These are phyloP conservation scores for Hipposideros armiger DNA, from an alignment of 2,113 vertebrate species.

Conservation along the genomic window DNA sequence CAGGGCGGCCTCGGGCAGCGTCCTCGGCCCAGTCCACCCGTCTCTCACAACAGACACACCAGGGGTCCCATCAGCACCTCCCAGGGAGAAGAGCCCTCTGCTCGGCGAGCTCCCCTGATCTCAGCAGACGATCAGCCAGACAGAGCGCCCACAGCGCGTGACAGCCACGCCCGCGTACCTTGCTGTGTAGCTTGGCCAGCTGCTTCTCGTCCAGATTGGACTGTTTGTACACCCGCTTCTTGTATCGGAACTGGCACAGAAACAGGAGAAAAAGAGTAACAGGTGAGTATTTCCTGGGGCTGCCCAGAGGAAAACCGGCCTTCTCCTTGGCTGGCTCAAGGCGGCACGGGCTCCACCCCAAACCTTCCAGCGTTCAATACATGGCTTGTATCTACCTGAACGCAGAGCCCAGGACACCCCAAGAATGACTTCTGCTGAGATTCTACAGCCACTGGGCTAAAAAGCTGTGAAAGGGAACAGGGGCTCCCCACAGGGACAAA, in stretches of 20 bases:
- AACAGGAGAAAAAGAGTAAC: not conserved
- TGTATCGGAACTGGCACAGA: conserved; percentile 95
- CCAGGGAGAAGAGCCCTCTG: not conserved
- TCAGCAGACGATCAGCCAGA: rapidly evolving
- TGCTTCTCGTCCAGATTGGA: conserved; percentile 96
- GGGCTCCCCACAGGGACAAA: too few relatives aligned
- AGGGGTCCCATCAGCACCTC: not conserved
- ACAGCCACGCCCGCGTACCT: conserved; percentile 86
- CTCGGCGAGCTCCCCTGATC: not conserved
- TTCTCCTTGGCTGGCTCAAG: rapidly evolving
- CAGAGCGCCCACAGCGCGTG: rapidly evolving
- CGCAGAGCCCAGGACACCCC: rapidly evolving
- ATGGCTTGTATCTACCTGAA: too few relatives aligned
- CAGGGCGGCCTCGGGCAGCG: too few relatives aligned
- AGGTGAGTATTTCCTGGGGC: rapidly evolving
- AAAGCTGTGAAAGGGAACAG: too few relatives aligned
- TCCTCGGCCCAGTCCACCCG: too few relatives aligned
- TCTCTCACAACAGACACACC: rapidly evolving
- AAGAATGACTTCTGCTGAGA: rapidly evolving
- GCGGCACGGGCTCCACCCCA: rapidly evolving
- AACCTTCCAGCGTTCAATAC: too few relatives aligned
- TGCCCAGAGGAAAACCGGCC: rapidly evolving
- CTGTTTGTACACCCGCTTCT: conserved; percentile 97
- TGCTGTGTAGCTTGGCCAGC: conserved; percentile 96
- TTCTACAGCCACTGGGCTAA: not conserved